Base-by-base conservation (phyloP, 2,888 invertebrate genomes). In the Andrena bucephala region DNA sequence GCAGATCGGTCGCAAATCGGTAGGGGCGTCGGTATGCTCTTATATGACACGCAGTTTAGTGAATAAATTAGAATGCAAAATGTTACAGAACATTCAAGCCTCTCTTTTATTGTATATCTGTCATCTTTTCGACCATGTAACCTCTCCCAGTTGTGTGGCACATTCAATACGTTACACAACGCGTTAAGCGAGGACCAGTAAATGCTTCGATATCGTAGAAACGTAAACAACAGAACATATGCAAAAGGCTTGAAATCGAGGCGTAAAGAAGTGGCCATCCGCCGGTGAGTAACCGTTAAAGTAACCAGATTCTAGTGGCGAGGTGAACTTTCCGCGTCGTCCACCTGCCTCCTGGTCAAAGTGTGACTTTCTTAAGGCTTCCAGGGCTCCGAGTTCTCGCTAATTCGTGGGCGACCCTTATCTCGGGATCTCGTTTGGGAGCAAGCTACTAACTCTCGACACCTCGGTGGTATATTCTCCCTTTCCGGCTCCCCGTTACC, bases 391-490 rank as follows among this genome's bases (percentile, higher is more conserved):
- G 50, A 82, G 73, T 73, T 75, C 82, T 85, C 84, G 88, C 89
- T 89, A 90, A 90, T 90, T 90, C 90, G 85, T 86, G 77, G 85
- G 81, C 74, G 84, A 82, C 70, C 42, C 78, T 87, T 90, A 90
- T 91, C 90, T 87, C 77, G 70, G 63, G 85, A 89, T 90, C 90
- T 90, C 81, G 85, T 85, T 85, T 89, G 80, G 84, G 80, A 86
- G 86, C 89, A 88, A 82, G 89, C 87, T 91, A 87, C 89, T 89
- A 89, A 89, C 90, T 89, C 91, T 90, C 90, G 90, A 91, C 91
- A 91, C 91, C 90, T 91, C 87, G 85, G 85, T 84, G 86, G 86
- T 87, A 86, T 87, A 81, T 87, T 87, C 82, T 88, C 82, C 83
- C 79, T 75, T 73, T 83, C 83, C 68, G 67, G 67, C 83, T 77